phyloP scores from a whole-genome alignment of 1,140 invertebrate species.

The Lepidurus couesii region DNA sequence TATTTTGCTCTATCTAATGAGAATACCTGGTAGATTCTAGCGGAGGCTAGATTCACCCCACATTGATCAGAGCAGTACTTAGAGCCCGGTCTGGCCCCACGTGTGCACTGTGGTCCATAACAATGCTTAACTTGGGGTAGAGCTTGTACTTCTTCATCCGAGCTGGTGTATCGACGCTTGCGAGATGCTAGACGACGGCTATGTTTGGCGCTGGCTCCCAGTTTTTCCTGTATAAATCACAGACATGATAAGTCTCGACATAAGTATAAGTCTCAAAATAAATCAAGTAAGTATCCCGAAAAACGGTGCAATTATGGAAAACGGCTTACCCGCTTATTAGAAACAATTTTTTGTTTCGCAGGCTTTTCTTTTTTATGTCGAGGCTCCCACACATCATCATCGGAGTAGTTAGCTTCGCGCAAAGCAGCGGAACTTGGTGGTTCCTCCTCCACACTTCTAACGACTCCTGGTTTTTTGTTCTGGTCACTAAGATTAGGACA shows the following conservation, averaged over 20 bases:
- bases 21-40: slow-evolving; percentile 68
- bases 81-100: slow-evolving; percentile 68
- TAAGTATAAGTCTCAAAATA: background rate
- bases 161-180: slow-evolving; percentile 27
- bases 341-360: background rate
- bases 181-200: background rate
- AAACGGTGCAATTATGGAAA: background rate
- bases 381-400: slow-evolving; percentile 36
- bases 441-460: slow-evolving; percentile 33
- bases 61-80: slow-evolving; percentile 96
- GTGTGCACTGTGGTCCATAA: slow-evolving; percentile 79
- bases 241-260: background rate
- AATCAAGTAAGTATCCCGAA: background rate
- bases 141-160: slow-evolving; percentile 24
- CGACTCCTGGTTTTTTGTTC: slow-evolving; percentile 8
- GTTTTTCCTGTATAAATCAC: slow-evolving; percentile 23
- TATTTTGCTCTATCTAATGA: slow-evolving; percentile 30
- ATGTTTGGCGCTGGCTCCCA: background rate
- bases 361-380: slow-evolving; percentile 27
- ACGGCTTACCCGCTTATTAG: background rate
- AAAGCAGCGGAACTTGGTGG: slow-evolving; percentile 15
- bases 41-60: slow-evolving; percentile 83
- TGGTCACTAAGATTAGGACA: slow-evolving; percentile 48
- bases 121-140: slow-evolving; percentile 58
- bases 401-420: slow-evolving; percentile 35